Evolutionary conservation across 2,797 vertebrate species (phyloP), one percentile per base, ranked within the genome.

Genomic region (Synanceia verrucosa): DNA sequence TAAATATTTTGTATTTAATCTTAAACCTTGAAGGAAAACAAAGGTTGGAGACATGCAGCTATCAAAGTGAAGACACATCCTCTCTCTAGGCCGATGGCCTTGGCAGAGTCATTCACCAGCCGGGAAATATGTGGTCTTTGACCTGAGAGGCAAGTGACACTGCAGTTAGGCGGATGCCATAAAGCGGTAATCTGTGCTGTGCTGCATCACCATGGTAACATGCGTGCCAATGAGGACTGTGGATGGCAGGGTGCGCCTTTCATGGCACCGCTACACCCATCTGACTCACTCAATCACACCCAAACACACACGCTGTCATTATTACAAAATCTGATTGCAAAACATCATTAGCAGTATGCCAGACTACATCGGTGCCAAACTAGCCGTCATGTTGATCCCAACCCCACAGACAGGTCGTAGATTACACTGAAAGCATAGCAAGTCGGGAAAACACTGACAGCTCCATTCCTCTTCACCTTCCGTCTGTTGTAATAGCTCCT

Each of bases 171-270:
- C 36, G 8, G 56, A 63, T 81, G 84, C 84, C 87, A 89, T 90
- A 88, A 88, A 91, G 84, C 28, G 7, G 79, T 88, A 87, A 91
- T 91, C 86, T 84, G 61, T 78, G 80, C 83, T 82, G 79, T 70
- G 77, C 85, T 67, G 47, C 33, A 58, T 89, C 70, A 19, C 86
- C 84, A 90, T 86, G 79, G 91, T 36, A 92, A 92, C 89, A 34
- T 29, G 68, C 26, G 50, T 89, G 84, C 85, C 89, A 87, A 16
- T 60, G 61, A 88, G 65, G 62, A 77, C 76, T 77, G 88, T 84
- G 81, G 88, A 87, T 89, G 78, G 82, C 76, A 91, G 86, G 89
- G 86, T 83, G 89, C 59, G 85, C 76, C 89, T 86, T 85, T 79
- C 81, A 84, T 81, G 80, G 81, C 83, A 85, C 70, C 65, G 62